Percentiles rank a stretch among this genome's conserved stretches.
These are phyloP conservation scores for Phrynocephalus forsythii DNA, from an alignment of 2,797 vertebrate species.

Conservation along the genomic window DNA sequence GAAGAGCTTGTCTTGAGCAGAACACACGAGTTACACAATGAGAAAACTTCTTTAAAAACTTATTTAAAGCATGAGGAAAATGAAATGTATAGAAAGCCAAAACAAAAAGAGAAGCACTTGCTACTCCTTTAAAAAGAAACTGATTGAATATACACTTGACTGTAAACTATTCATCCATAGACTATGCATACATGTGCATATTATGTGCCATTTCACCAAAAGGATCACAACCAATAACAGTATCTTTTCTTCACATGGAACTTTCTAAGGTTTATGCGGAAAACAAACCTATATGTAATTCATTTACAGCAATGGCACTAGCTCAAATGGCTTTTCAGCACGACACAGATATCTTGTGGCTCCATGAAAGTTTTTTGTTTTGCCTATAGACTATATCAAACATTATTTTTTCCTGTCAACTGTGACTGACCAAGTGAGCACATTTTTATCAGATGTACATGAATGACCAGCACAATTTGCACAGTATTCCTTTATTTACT, in stretches of 20 bases:
- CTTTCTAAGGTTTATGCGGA: neutral
- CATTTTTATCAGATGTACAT: neutral
- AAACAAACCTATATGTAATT: neutral
- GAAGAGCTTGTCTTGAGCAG: neutral
- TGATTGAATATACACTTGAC: neutral
- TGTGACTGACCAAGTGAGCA: neutral
- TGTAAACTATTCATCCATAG: constrained; percentile 4
- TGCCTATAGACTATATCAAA: neutral
- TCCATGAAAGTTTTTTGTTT: neutral
- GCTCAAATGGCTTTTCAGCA: neutral
- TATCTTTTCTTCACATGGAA: constrained; percentile 2
- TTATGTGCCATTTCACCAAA: neutral
- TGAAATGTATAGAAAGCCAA: neutral
- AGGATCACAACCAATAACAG: neutral
- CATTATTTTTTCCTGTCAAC: neutral
- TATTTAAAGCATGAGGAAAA: constrained; percentile 16
- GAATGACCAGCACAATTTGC: neutral
- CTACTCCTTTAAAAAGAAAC: neutral
- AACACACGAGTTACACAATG: neutral
- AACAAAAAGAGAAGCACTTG: constrained; percentile 1
- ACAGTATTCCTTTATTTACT: constrained; percentile 1
- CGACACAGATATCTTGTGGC: too few species aligned
- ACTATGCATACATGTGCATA: constrained; percentile 1
- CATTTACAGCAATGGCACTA: neutral
- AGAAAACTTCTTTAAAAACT: neutral